phyloP scores from a whole-genome alignment of 2,797 vertebrate genomes.

The Odontamblyopus rebecca region DNA sequence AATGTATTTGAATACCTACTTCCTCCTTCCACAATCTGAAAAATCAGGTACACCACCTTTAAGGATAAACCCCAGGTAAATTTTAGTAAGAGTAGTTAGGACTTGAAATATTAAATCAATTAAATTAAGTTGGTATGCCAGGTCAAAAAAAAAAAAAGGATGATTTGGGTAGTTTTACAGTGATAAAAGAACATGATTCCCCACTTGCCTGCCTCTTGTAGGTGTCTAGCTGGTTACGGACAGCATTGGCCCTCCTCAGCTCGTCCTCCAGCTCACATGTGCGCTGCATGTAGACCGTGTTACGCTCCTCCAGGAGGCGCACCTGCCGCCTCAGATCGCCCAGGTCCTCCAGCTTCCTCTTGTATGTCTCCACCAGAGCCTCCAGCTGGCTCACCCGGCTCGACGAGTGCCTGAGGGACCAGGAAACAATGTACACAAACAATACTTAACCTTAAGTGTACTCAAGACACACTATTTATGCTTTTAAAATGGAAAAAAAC shows the following conservation, averaged over 20 bases:
- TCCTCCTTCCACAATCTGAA: too few relatives aligned
- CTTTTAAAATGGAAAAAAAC: constrained; percentile 1
- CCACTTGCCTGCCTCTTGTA: constrained; percentile 84
- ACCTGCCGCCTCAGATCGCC: constrained; percentile 89
- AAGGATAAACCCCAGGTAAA: neutral
- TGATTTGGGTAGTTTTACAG: neutral
- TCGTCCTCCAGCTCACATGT: constrained; percentile 92
- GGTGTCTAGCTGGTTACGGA: constrained; percentile 84
- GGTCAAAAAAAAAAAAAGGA: neutral
- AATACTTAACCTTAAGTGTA: constrained; percentile 21
- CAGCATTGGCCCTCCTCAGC: constrained; percentile 81
- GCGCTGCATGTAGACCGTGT: constrained; percentile 87
- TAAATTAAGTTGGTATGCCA: neutral
- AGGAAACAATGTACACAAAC: constrained; percentile 18
- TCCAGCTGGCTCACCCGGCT: constrained; percentile 87
- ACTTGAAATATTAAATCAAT: neutral
- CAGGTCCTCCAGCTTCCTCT: constrained; percentile 87
- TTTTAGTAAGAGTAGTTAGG: neutral
- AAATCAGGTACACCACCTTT: too few relatives aligned
- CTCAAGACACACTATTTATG: constrained; percentile 15
- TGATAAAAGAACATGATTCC: neutral
- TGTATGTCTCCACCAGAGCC: constrained; percentile 85
- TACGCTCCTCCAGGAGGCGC: constrained; percentile 89
- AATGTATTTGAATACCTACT: too few relatives aligned
- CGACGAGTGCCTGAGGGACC: constrained; percentile 82